phyloP scores from a whole-genome alignment of 2,888 invertebrate genomes.

The Aphrophora alni region DNA sequence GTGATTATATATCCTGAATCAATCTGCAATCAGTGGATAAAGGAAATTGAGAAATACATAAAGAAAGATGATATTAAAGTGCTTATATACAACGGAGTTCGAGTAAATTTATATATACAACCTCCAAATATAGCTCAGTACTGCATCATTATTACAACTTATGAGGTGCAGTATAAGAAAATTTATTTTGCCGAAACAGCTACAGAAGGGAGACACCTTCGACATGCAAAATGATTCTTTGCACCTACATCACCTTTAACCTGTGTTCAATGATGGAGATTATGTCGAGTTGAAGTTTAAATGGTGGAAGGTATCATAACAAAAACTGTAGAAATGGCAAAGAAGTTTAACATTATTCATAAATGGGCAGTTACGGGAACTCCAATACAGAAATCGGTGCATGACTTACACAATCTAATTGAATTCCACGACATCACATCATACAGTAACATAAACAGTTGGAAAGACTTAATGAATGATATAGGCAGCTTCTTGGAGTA shows the following conservation, averaged over 20 bases:
- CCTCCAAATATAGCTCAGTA: constrained; percentile 67
- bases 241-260: constrained; percentile 70
- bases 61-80: constrained; percentile 59
- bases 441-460: constrained; percentile 61
- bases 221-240: constrained; percentile 68
- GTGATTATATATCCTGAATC: constrained; percentile 74
- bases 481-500: constrained; percentile 60
- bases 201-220: constrained; percentile 54
- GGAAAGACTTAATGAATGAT: constrained; percentile 61
- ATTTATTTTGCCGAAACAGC: constrained; percentile 33
- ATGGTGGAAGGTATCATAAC: constrained; percentile 70
- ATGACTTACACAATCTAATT: constrained; percentile 66
- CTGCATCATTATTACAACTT: constrained; percentile 77
- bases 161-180: constrained; percentile 55
- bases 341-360: constrained; percentile 64
- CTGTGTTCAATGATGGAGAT: constrained; percentile 76
- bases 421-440: constrained; percentile 67
- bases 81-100: constrained; percentile 63
- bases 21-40: constrained; percentile 74
- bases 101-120: constrained; percentile 63
- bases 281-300: constrained; percentile 82
- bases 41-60: constrained; percentile 71
- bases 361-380: constrained; percentile 82
- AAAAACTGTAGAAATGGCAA: constrained; percentile 68
- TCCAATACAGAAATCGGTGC: constrained; percentile 66